Conservation (phyloP, 1,140 invertebrate species). For the Coboldia fuscipes region DNA sequence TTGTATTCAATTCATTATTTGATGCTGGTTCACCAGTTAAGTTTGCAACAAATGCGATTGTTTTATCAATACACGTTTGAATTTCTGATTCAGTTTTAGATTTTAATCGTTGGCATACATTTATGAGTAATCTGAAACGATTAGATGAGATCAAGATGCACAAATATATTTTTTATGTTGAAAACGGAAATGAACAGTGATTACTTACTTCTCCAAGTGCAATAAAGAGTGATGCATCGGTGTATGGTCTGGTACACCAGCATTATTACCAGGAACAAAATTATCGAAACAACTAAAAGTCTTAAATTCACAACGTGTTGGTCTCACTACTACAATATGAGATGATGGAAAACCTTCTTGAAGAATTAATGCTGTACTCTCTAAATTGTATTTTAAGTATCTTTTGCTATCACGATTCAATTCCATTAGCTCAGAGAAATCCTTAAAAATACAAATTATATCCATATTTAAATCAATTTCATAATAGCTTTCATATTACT, state of each 20-base stretch:
- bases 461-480: neutral
- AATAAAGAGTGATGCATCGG: slow-evolving; percentile 41
- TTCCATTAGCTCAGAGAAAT: slow-evolving; percentile 62
- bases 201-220: slow-evolving; percentile 38
- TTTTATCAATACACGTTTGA: slow-evolving; percentile 14
- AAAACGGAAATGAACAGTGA: neutral
- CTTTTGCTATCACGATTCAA: slow-evolving; percentile 44
- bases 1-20: slow-evolving; percentile 6
- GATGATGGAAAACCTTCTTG: slow-evolving; percentile 40
- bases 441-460: slow-evolving; percentile 24
- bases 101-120: slow-evolving; percentile 28
- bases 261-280: slow-evolving; percentile 56
- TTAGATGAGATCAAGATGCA: too few species aligned
- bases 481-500: too few species aligned
- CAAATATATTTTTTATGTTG: too few species aligned
- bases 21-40: slow-evolving; percentile 14
- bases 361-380: slow-evolving; percentile 43
- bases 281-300: slow-evolving; percentile 74
- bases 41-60: slow-evolving; percentile 13
- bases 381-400: slow-evolving; percentile 56
- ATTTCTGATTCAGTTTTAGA: slow-evolving; percentile 27
- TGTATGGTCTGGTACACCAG: slow-evolving; percentile 46
- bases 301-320: slow-evolving; percentile 52
- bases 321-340: slow-evolving; percentile 51
- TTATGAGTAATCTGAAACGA: slow-evolving; percentile 29